Evolutionary conservation across 2,888 invertebrate species (phyloP).

Genomic region (Sipunculus nudus): DNA sequence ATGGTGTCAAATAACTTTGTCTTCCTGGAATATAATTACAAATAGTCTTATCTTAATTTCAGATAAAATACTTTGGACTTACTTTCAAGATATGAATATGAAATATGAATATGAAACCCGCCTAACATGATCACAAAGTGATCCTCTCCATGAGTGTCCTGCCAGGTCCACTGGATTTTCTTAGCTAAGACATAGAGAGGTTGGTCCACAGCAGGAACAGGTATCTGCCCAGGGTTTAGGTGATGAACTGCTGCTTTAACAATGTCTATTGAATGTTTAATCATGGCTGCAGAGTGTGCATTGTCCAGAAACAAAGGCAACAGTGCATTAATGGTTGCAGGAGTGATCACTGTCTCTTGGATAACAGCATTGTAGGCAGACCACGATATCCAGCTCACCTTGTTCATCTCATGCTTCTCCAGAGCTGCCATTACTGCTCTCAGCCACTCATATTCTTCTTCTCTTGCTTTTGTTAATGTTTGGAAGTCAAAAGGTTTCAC

Average conservation of each 20-base stretch:
- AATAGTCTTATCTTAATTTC: too few relatives aligned
- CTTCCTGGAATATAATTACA: too few relatives aligned
- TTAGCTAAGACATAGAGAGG: constrained; percentile 45
- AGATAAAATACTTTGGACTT: too few relatives aligned
- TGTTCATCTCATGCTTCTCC: not conserved
- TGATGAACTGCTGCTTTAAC: too few relatives aligned
- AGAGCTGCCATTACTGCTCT: not conserved
- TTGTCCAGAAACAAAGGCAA: constrained; percentile 28
- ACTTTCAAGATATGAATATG: too few relatives aligned
- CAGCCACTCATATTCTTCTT: not conserved
- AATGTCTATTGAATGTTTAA: constrained; percentile 31
- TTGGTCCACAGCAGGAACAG: constrained; percentile 39
- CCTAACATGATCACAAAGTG: not conserved
- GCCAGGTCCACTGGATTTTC: constrained; percentile 26
- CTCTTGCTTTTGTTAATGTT: not conserved
- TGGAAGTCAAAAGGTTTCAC: not conserved
- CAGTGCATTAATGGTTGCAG: constrained; percentile 18
- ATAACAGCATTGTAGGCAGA: constrained; percentile 5
- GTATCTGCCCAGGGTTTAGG: constrained; percentile 37
- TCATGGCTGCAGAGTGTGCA: constrained; percentile 26
- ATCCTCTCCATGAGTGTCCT: not conserved
- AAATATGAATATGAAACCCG: too few relatives aligned
- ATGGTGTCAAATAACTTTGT: too few relatives aligned
- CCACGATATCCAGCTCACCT: not conserved
- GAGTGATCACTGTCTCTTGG: too few relatives aligned